phyloP scores from a whole-genome alignment of 1,140 invertebrate genomes.

The Galleria mellonella region DNA sequence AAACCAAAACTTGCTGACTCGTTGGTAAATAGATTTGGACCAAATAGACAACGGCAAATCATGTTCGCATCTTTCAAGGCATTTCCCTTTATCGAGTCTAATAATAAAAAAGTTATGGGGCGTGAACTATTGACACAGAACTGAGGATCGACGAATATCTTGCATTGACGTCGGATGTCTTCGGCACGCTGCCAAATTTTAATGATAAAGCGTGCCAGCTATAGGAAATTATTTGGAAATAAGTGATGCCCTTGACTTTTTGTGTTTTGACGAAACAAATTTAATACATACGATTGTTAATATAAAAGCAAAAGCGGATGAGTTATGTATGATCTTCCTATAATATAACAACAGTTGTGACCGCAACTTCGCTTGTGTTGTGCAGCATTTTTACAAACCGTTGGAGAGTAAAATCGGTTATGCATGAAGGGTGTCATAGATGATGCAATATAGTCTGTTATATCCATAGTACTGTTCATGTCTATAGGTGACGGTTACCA shows the following conservation, averaged over 20 bases:
- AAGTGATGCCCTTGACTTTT: constrained; percentile 16
- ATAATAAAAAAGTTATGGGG: constrained; percentile 21
- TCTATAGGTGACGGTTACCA: too few species aligned
- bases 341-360: too few species aligned
- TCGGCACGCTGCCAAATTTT: constrained; percentile 24
- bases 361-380: too few species aligned
- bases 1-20: too few species aligned
- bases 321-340: too few species aligned
- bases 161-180: constrained; percentile 4
- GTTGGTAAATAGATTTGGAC: background rate
- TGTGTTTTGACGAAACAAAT: background rate
- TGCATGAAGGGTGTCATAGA: too few species aligned
- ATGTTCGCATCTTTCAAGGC: background rate
- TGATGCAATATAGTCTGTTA: too few species aligned
- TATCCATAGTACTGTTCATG: too few species aligned
- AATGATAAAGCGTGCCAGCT: constrained; percentile 12
- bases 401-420: too few species aligned
- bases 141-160: constrained; percentile 10
- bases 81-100: background rate
- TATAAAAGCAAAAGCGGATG: background rate
- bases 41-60: background rate
- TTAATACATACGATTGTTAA: background rate
- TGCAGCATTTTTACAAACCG: too few species aligned
- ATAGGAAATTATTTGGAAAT: constrained; percentile 20
- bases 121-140: constrained; percentile 21